Percentiles rank a stretch among this genome's conserved stretches.
Conservation (phyloP, 1,140 invertebrate genomes). For the Diprion similis region DNA sequence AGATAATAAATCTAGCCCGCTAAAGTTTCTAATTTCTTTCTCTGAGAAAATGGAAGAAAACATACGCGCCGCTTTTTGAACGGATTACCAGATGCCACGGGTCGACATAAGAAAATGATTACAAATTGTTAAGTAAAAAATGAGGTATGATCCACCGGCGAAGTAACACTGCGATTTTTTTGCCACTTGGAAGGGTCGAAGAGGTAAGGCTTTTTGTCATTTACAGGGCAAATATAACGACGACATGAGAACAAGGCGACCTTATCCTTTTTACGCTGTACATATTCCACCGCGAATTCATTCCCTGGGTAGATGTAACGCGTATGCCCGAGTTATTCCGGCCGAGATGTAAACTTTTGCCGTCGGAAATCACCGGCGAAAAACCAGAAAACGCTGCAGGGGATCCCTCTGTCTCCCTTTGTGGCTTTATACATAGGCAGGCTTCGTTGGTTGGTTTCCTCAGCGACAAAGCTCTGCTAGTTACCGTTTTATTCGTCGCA, state of each 20-base stretch:
- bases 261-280: not conserved
- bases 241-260: not conserved
- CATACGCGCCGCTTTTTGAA: too few relatives aligned
- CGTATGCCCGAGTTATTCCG: not conserved
- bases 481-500: not conserved
- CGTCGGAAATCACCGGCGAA: not conserved
- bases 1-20: too few relatives aligned
- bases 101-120: not conserved
- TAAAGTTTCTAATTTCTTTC: too few relatives aligned
- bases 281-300: not conserved
- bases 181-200: not conserved
- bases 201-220: not conserved
- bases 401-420: not conserved
- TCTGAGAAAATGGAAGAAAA: too few relatives aligned
- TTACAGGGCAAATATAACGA: not conserved
- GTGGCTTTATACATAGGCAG: not conserved
- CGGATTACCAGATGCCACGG: not conserved
- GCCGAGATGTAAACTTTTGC: not conserved
- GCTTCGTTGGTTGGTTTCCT: not conserved
- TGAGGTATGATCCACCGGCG: not conserved
- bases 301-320: not conserved
- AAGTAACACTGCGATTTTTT: not conserved
- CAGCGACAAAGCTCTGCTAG: not conserved
- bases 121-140: not conserved
- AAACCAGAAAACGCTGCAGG: constrained; percentile 1